Base-by-base conservation (phyloP, 92 coral and sea anemone species). In the Chrysogorgia sp. region DNA sequence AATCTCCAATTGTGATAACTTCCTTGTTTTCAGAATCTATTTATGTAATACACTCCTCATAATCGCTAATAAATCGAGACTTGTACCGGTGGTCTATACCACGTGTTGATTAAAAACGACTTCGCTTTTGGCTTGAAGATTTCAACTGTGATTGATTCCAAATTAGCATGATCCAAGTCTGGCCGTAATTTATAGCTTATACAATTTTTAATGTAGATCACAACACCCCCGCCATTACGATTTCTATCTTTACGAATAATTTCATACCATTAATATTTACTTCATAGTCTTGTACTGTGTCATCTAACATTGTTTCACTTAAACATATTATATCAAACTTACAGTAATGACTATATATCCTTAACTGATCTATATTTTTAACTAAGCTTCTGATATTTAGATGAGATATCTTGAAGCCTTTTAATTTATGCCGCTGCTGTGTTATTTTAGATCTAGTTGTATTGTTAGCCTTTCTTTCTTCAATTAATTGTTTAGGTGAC, bases 101-200 rank as follows among this genome's bases (percentile, higher is more conserved):
- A 62, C 7, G 7, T 58, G 23, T 25, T 58, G 12, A n/a, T n/a
- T n/a, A n/a, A n/a, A n/a, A n/a, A n/a, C n/a, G n/a, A n/a, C n/a
- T n/a, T n/a, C n/a, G n/a, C n/a, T 62, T 62, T 62, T 62, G 68
- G 43, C 40, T 62, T 62, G 34, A 40, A 29, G 68, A 58, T 23
- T 58, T 58, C 32, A 58, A 58, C 63, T 58, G 63, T 58, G 17
- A 62, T 62, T 40, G 40, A 15, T 62, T 62, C 37, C 41, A 32
- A 20, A 26, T 32, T 62, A 26, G 30, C 48, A 33, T 63, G 45
- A 30, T 33, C 70, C 17, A 63, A 8, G 47, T 63, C 70, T n/a
- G 34, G 40, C 48, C 70, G 30, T 63, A 20, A 40, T 35, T 7
- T 63, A 63, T 63, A 63, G 34, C 7, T 63, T 30, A 63, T 63